A percentile compares a stretch with the other conserved stretches of the same genome.
Conservation (phyloP, 2,888 invertebrate species). For the Erebia aethiops region DNA sequence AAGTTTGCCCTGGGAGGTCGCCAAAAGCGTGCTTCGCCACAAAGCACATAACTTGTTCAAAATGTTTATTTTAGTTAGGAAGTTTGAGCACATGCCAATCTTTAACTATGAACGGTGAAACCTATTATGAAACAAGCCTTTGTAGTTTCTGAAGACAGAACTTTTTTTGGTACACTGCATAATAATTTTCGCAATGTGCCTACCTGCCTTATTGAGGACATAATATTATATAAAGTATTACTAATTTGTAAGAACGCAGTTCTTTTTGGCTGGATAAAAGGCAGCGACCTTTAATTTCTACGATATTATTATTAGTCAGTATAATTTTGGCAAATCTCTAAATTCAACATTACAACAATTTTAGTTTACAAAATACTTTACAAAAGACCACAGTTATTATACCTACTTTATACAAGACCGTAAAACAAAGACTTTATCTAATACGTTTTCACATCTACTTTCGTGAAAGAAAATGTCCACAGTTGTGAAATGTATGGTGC, state of each 20-base stretch:
- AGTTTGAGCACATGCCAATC: slow-evolving; percentile 24
- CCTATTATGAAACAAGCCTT: slow-evolving; percentile 25
- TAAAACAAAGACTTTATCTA: too few relatives aligned
- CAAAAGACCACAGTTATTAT: too few relatives aligned
- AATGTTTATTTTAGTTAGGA: slow-evolving; percentile 27
- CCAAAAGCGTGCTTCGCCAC: slow-evolving; percentile 27
- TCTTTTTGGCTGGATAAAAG: too few relatives aligned
- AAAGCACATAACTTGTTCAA: slow-evolving; percentile 26
- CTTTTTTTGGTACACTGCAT: slow-evolving; percentile 17
- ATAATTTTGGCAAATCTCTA: too few relatives aligned
- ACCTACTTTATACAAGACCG: too few relatives aligned
- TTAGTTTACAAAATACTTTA: too few relatives aligned
- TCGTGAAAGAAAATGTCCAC: background rate
- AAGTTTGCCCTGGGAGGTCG: slow-evolving; percentile 48
- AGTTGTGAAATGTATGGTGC: background rate
- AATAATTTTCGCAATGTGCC: background rate
- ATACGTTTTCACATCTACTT: background rate
- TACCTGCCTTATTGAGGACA: background rate
- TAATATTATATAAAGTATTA: too few relatives aligned
- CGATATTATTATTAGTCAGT: too few relatives aligned
- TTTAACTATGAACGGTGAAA: slow-evolving; percentile 23
- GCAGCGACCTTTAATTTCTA: too few relatives aligned
- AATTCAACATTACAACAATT: too few relatives aligned
- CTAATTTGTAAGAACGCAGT: too few relatives aligned
- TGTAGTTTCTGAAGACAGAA: slow-evolving; percentile 11